A percentile compares a stretch with the other conserved stretches of the same genome.
These are phyloP conservation scores for Anoplius nigerrimus DNA, from an alignment of 2,888 invertebrate species.

Conservation along the genomic window DNA sequence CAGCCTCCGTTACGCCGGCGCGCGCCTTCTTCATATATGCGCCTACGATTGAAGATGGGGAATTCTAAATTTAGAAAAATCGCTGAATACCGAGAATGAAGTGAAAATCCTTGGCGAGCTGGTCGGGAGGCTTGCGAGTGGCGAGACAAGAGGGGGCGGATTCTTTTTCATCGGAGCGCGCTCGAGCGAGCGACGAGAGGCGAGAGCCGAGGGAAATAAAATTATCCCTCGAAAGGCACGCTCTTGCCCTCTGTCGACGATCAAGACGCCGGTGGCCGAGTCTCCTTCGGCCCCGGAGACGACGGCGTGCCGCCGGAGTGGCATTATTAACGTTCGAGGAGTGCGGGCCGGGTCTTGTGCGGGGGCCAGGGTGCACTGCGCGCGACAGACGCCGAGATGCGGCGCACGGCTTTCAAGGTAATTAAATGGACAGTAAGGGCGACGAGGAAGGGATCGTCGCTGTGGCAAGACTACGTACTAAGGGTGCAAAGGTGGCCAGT, in stretches of 20 bases:
- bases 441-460: neutral
- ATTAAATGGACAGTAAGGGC: constrained; percentile 52
- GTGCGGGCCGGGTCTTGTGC: constrained; percentile 4
- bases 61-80: too few relatives aligned
- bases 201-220: neutral
- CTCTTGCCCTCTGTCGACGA: neutral
- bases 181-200: neutral
- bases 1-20: too few relatives aligned
- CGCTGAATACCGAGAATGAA: too few relatives aligned
- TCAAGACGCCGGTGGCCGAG: neutral
- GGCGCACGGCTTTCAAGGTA: constrained; percentile 53
- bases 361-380: neutral
- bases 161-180: too few relatives aligned
- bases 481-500: neutral
- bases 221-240: neutral
- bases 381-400: constrained; percentile 14
- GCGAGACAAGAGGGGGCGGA: too few relatives aligned
- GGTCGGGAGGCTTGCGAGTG: too few relatives aligned
- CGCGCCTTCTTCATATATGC: too few relatives aligned
- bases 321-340: constrained; percentile 42
- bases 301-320: constrained; percentile 32
- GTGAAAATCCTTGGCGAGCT: too few relatives aligned
- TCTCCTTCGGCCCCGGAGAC: constrained; percentile 14
- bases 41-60: too few relatives aligned
- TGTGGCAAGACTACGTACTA: neutral